phyloP scores from a whole-genome alignment of 37 sponge, comb jelly and placozoan genomes.

The Aphrocallistes beatrix region DNA sequence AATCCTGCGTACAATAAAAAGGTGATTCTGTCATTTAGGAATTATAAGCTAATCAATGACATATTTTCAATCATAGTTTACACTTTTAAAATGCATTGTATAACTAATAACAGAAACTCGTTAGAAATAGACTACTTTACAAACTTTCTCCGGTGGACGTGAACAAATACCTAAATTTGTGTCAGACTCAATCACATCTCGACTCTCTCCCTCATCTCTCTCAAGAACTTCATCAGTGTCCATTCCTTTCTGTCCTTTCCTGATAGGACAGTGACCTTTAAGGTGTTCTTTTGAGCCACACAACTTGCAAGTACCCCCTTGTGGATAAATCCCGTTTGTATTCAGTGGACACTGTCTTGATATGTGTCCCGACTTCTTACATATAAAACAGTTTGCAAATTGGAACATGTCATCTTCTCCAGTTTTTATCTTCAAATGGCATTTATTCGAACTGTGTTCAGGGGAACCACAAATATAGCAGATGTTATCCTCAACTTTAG shows the following conservation, averaged over 20 bases:
- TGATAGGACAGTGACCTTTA: background rate
- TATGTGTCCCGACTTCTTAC: constrained; percentile 70
- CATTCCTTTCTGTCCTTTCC: background rate
- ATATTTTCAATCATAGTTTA: too few species aligned
- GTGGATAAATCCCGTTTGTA: constrained; percentile 74
- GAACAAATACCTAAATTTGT: background rate
- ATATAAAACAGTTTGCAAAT: constrained; percentile 89
- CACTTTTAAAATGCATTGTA: too few species aligned
- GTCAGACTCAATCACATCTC: background rate
- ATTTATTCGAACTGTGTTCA: background rate
- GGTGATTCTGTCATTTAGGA: too few species aligned
- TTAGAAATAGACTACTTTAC: background rate
- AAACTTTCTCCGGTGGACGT: background rate
- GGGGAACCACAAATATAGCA: constrained; percentile 14
- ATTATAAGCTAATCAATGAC: too few species aligned
- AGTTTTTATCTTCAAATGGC: background rate
- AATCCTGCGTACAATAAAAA: too few species aligned
- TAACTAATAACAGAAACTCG: too few species aligned
- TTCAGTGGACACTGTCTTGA: constrained; percentile 72
- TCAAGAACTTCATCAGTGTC: background rate
- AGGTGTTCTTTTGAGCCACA: constrained; percentile 20
- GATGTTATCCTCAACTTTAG: background rate
- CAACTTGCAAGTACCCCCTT: constrained; percentile 37
- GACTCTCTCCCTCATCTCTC: background rate
- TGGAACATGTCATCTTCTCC: constrained; percentile 34